Percentiles rank a stretch among this genome's conserved stretches.
Conservation (phyloP, 2,888 invertebrate species). For the Napeogenes inachia region DNA sequence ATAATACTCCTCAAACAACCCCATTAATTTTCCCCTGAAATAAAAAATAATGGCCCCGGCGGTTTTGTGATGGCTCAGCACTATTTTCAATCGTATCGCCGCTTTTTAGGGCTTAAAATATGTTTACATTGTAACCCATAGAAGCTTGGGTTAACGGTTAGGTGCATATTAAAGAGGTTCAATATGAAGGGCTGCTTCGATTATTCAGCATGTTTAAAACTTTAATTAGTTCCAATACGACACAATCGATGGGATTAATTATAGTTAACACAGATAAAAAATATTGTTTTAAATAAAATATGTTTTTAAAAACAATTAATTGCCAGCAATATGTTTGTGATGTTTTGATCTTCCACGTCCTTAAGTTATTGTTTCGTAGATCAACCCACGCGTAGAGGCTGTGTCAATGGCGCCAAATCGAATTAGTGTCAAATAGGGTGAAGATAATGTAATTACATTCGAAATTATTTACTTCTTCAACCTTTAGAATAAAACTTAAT, state of each 20-base stretch:
- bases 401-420: conserved; percentile 31
- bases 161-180: conserved; percentile 26
- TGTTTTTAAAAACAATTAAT: too few species aligned
- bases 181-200: conserved; percentile 16
- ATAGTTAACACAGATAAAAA: too few species aligned
- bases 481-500: conserved; percentile 8
- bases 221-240: conserved; percentile 8
- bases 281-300: too few species aligned
- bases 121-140: conserved; percentile 22
- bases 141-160: conserved; percentile 25
- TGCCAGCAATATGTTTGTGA: too few species aligned
- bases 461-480: conserved; percentile 20
- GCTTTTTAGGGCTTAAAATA: conserved; percentile 41
- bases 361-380: conserved; percentile 3
- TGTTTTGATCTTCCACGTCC: not conserved
- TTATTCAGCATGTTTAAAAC: conserved; percentile 28
- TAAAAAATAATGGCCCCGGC: conserved; percentile 51
- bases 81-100: conserved; percentile 34
- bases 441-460: conserved; percentile 29
- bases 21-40: conserved; percentile 53
- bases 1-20: conserved; percentile 52
- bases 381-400: conserved; percentile 9
- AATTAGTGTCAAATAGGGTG: conserved; percentile 45
- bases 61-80: conserved; percentile 34
- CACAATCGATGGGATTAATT: not conserved